Evolutionary conservation across 2,888 invertebrate species (phyloP).

Genomic region (Anthophora plumipes): DNA sequence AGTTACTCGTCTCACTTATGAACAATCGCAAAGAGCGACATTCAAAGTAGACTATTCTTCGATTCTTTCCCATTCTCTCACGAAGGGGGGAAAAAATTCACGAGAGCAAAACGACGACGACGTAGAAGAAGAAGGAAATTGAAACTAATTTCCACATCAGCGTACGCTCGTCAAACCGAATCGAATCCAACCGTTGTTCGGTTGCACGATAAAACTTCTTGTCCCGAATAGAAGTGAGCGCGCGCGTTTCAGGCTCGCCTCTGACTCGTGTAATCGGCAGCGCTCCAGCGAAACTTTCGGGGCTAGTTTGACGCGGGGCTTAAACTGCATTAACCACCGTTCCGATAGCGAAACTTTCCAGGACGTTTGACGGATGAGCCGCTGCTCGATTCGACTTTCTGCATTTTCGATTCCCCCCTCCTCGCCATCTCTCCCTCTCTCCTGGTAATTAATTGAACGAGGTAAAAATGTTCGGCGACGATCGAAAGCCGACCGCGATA

Average conservation of each 20-base stretch:
- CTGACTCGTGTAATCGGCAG: slow-evolving; percentile 65
- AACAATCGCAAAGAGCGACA: no score
- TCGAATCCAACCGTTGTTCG: not conserved
- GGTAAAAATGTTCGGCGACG: slow-evolving; percentile 38
- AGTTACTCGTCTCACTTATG: no score
- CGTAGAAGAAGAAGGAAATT: not conserved
- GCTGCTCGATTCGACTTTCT: slow-evolving; percentile 63
- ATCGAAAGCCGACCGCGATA: slow-evolving; percentile 23
- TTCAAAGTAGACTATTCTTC: no score
- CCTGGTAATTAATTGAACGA: slow-evolving; percentile 63
- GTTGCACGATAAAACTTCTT: slow-evolving; percentile 46
- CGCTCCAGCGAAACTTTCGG: slow-evolving; percentile 61
- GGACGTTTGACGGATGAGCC: slow-evolving; percentile 72
- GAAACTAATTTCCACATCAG: not conserved
- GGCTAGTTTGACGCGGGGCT: slow-evolving; percentile 53
- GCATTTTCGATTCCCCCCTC: slow-evolving; percentile 61
- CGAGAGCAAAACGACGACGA: not conserved
- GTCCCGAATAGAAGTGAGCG: slow-evolving; percentile 55
- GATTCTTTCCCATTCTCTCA: no score
- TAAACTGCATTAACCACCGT: slow-evolving; percentile 70
- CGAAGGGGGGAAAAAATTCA: no score
- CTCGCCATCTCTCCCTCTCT: no score
- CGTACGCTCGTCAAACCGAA: not conserved
- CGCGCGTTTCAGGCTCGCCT: slow-evolving; percentile 41
- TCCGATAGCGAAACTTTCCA: slow-evolving; percentile 70